phyloP scores from a whole-genome alignment of 2,113 vertebrate species.

The Chionis minor region DNA sequence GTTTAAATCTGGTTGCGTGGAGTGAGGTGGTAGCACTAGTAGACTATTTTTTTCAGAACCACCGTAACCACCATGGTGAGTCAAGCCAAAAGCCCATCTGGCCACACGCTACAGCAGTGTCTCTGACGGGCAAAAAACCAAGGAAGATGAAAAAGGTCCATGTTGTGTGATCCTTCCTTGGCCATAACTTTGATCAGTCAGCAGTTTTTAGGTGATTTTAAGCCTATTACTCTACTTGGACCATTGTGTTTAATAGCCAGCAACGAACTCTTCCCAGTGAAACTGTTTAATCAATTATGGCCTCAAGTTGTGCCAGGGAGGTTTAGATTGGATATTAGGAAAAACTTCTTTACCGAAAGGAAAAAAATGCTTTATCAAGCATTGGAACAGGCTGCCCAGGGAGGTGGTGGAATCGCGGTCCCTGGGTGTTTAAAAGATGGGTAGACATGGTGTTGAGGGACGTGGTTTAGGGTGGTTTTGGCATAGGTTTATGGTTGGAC shows the following conservation, averaged over 20 bases:
- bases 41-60: neutral
- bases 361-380: too few species aligned
- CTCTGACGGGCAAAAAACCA: neutral
- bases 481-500: too few species aligned
- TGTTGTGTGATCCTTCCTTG: neutral
- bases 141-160: neutral
- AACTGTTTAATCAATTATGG: neutral
- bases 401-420: too few species aligned
- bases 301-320: too few species aligned
- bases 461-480: too few species aligned
- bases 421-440: too few species aligned
- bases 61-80: rapidly evolving
- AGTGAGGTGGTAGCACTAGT: neutral
- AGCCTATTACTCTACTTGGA: neutral
- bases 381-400: too few species aligned
- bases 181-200: neutral
- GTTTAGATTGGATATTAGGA: too few species aligned
- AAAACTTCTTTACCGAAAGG: too few species aligned
- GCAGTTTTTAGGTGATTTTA: neutral
- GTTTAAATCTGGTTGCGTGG: neutral
- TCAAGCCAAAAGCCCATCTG: neutral
- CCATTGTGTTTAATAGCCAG: neutral
- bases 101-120: neutral
- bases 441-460: too few species aligned
- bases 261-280: neutral